Conservation (phyloP, 2,888 invertebrate species). For the Seira musarum region DNA sequence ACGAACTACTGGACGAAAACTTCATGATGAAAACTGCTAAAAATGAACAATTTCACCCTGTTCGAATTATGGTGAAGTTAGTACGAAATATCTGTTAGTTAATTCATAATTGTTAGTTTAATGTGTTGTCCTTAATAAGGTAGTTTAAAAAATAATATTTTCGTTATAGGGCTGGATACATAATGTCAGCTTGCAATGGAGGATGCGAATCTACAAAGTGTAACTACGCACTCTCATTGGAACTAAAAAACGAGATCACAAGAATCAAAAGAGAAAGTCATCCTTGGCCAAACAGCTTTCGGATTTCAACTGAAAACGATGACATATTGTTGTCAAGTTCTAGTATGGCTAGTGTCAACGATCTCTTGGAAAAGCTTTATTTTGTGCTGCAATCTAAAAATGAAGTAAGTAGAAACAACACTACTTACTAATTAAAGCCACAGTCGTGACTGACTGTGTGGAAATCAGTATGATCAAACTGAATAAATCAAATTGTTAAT, state of each 20-base stretch:
- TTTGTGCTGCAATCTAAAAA: constrained; percentile 4
- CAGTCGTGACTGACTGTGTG: no score
- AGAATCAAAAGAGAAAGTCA: constrained; percentile 31
- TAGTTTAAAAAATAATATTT: neutral
- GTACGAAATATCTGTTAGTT: constrained; percentile 5
- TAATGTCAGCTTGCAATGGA: constrained; percentile 33
- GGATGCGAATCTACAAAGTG: constrained; percentile 22
- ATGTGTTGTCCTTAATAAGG: no score
- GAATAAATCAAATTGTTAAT: neutral
- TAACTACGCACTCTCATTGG: constrained; percentile 30
- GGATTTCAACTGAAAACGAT: constrained; percentile 16
- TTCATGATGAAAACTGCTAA: constrained; percentile 44
- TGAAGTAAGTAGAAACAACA: neutral
- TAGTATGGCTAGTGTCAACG: constrained; percentile 22
- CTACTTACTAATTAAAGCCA: neutral
- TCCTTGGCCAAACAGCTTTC: constrained; percentile 50
- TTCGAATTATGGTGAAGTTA: constrained; percentile 27
- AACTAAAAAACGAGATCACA: neutral
- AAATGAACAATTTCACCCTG: constrained; percentile 41
- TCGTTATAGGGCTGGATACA: constrained; percentile 19
- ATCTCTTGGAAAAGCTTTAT: constrained; percentile 41
- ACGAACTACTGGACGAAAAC: constrained; percentile 26
- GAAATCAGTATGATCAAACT: no score
- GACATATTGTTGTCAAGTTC: constrained; percentile 37
- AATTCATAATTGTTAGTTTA: no score